These are phyloP conservation scores for Margaritifera margaritifera DNA, from an alignment of 2,888 invertebrate genomes.

Conservation along the genomic window DNA sequence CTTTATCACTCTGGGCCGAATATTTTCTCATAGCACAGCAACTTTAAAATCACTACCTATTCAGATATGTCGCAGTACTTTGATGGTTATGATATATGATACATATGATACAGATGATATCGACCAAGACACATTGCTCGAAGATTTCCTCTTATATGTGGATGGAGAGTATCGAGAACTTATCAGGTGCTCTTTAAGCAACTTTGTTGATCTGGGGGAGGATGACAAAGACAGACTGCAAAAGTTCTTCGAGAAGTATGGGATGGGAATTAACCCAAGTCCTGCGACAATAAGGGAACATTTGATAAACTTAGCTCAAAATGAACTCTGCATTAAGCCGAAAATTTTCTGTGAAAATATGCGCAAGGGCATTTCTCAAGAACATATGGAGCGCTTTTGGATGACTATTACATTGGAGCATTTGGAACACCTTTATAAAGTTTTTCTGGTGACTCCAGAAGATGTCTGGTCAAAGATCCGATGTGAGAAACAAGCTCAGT, in stretches of 20 bases:
- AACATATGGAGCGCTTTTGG: slow-evolving; percentile 1
- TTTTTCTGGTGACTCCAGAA: slow-evolving; percentile 1
- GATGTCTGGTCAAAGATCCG: not conserved
- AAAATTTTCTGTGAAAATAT: slow-evolving; percentile 6
- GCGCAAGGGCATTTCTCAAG: slow-evolving; percentile 3
- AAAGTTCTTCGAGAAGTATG: slow-evolving; percentile 5
- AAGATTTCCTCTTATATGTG: no score
- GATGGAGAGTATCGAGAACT: no score
- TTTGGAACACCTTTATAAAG: slow-evolving; percentile 3
- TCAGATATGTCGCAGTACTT: no score
- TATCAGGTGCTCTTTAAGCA: no score
- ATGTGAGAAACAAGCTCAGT: not conserved
- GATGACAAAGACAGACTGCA: not conserved
- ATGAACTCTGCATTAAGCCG: slow-evolving; percentile 5
- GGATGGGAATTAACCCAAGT: slow-evolving; percentile 1
- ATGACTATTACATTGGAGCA: slow-evolving; percentile 1
- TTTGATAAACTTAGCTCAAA: slow-evolving; percentile 5
- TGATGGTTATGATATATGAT: no score
- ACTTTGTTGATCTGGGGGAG: no score
- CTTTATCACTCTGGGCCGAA: no score
- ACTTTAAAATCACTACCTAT: no score
- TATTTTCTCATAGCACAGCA: no score
- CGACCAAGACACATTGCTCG: no score
- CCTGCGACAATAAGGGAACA: slow-evolving; percentile 1
- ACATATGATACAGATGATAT: no score